Evolutionary conservation across 2,113 vertebrate species (phyloP), one percentile per base, ranked within the genome.

Genomic region (Himantopus leucocephalus): DNA sequence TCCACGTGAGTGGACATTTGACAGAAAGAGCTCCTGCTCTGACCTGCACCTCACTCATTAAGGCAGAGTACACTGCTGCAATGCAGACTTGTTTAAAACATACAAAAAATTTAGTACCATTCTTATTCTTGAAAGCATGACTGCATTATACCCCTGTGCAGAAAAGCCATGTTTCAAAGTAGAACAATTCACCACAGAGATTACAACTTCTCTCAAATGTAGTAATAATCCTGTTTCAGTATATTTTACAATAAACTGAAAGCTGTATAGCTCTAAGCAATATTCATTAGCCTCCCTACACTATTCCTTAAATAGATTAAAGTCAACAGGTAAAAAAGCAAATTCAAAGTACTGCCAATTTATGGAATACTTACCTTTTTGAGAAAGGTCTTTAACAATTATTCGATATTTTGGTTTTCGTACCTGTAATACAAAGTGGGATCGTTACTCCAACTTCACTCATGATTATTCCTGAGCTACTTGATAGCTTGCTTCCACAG

Each of bases 361-460:
- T 55, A 39, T 56, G 24, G 27, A 70, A 87, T 5, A 90, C 86
- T 92, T 73, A 96, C 95, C 84, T 78, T 48, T 43, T 27, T 32
- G 87, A 85, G 89, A 93, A 13, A 96, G 94, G 43, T 95, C 89
- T 93, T 95, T 67, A 82, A 95, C 62, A 66, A 8, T 63, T 85
- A 96, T 85, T 52, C 6, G n/a, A 63, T 7, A 71, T 10, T n/a
- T 64, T 22, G 8, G 12, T 62, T 71, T 22, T 79, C 0, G 26
- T 37, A 70, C 52, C 95, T 97, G 74, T 50, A 96, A 93, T 5
- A 76, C 17, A 96, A 93, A 90, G 10, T 94, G 43, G 8, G 7
- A 55, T 10, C 2, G 3, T 97, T 88, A 93, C 24, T 72, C 39
- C 47, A 85, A 37, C 14, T 72, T 84, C 43, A 70, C 15, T 85